A percentile compares a stretch with the other conserved stretches of the same genome.
phyloP scores from a whole-genome alignment of 2,797 vertebrate genomes.

The Phyllotis vaccarum region DNA sequence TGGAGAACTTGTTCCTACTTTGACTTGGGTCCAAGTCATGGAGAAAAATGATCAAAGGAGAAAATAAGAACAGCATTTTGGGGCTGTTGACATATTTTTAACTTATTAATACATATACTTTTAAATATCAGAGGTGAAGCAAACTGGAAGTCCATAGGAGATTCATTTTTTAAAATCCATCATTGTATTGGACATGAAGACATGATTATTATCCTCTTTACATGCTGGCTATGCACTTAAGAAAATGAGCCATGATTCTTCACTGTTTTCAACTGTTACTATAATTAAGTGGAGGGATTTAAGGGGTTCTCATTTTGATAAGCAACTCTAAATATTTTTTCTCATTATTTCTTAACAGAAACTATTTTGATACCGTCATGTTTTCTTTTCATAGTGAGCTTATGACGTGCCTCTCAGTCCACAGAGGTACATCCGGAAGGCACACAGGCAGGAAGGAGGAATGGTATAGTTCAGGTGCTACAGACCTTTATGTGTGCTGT shows the following conservation, averaged over 20 bases:
- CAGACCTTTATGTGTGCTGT: not conserved
- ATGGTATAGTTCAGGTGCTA: not conserved
- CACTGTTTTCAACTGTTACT: not conserved
- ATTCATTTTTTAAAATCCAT: not conserved
- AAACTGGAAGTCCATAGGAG: not conserved
- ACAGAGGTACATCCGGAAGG: not conserved
- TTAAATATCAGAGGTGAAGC: not conserved
- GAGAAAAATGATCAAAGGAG: not conserved
- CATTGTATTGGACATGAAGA: not conserved
- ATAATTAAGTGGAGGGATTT: not conserved
- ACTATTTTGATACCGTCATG: not conserved
- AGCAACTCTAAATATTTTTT: not conserved
- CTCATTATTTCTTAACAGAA: slow-evolving; percentile 6
- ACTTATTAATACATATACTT: not conserved
- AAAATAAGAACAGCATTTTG: not conserved
- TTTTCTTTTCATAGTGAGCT: slow-evolving; percentile 36
- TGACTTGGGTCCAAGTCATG: rapidly evolving
- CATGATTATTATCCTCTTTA: not conserved
- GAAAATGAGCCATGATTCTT: not conserved
- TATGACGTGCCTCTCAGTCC: not conserved
- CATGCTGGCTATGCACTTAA: not conserved
- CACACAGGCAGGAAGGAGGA: not conserved
- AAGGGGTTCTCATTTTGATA: not conserved
- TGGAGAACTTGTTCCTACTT: too few relatives aligned
- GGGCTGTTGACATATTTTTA: not conserved